phyloP scores from a whole-genome alignment of 2,888 invertebrate genomes.

The Lucinisca nassula region DNA sequence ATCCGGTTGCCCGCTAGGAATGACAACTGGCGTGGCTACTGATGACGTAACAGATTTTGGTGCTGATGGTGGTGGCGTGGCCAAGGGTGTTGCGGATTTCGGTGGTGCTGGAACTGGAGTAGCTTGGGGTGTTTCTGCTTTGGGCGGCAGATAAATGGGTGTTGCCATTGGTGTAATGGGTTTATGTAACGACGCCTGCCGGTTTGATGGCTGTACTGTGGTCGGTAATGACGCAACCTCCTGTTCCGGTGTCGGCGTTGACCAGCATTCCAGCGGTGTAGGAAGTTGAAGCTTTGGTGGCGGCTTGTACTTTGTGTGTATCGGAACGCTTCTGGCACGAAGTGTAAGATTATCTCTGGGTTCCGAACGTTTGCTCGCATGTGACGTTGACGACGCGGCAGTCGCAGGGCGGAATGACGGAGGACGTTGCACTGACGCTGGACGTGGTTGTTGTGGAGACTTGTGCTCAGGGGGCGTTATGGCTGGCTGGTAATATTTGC shows the following conservation, averaged over 20 bases:
- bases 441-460: slow-evolving; percentile 39
- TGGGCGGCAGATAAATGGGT: slow-evolving; percentile 30
- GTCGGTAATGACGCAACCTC: slow-evolving; percentile 63
- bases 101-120: slow-evolving; percentile 30
- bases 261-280: slow-evolving; percentile 81
- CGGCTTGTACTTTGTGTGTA: slow-evolving; percentile 75
- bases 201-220: slow-evolving; percentile 24
- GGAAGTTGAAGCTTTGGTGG: slow-evolving; percentile 76
- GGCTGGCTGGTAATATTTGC: slow-evolving; percentile 77
- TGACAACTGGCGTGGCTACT: background rate
- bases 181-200: background rate
- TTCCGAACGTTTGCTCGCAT: background rate
- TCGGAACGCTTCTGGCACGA: slow-evolving; percentile 75
- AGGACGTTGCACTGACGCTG: slow-evolving; percentile 60
- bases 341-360: slow-evolving; percentile 50
- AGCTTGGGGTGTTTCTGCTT: background rate
- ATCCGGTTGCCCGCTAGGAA: background rate
- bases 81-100: slow-evolving; percentile 18
- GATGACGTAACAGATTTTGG: slow-evolving; percentile 24
- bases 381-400: background rate
- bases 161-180: slow-evolving; percentile 1
- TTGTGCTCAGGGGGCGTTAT: slow-evolving; percentile 66
- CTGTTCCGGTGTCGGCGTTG: slow-evolving; percentile 75
- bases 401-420: slow-evolving; percentile 29
- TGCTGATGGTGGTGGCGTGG: slow-evolving; percentile 10